Percentiles rank a stretch among this genome's conserved stretches.
Conservation (phyloP, 2,888 invertebrate genomes). For the Galeruca laticollis region DNA sequence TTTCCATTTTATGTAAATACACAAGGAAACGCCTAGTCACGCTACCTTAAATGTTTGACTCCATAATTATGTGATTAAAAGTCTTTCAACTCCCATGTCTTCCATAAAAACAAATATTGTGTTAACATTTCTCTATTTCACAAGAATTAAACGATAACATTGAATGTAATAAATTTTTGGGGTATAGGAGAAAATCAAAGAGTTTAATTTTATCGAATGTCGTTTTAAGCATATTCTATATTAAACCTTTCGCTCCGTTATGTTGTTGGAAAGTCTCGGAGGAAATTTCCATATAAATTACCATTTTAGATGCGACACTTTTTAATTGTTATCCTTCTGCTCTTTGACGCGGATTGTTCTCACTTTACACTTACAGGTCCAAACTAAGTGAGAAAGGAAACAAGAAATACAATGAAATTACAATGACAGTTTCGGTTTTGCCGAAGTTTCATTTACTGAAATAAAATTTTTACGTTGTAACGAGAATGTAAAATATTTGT, state of each 20-base stretch:
- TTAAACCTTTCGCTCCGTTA: not conserved
- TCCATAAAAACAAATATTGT: too few relatives aligned
- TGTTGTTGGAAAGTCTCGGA: not conserved
- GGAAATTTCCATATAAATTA: conserved; percentile 47
- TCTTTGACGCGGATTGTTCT: conserved; percentile 7
- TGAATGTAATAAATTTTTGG: too few relatives aligned
- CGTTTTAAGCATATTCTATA: not conserved
- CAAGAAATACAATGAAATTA: too few relatives aligned
- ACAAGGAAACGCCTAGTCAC: conserved; percentile 2
- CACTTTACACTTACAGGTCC: conserved; percentile 6
- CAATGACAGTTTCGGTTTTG: too few relatives aligned
- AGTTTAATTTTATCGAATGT: too few relatives aligned
- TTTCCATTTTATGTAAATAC: not conserved
- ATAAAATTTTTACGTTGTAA: too few relatives aligned
- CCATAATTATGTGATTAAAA: not conserved
- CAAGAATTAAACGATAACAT: too few relatives aligned
- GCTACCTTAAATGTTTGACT: conserved; percentile 13
- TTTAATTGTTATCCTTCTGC: conserved; percentile 37
- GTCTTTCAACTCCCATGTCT: too few relatives aligned
- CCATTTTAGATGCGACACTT: conserved; percentile 42
- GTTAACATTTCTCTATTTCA: too few relatives aligned
- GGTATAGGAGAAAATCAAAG: too few relatives aligned
- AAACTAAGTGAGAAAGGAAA: not conserved
- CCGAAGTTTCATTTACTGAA: too few relatives aligned
- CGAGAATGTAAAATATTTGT: too few relatives aligned